Conservation (phyloP, 2,888 invertebrate species). For the Clepsis dumicolana region DNA sequence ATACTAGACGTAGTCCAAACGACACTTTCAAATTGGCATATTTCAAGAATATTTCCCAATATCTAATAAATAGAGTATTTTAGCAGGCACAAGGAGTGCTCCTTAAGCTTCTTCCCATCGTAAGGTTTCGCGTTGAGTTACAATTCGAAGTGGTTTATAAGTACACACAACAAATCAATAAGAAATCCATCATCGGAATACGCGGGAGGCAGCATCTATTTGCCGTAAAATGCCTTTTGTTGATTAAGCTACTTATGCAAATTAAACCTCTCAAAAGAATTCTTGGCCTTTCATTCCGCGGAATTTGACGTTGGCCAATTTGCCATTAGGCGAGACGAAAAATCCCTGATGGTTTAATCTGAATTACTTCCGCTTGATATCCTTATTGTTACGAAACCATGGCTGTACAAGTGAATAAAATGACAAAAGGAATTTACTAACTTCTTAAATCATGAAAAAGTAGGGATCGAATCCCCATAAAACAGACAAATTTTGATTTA, state of each 20-base stretch:
- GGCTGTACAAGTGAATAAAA: slow-evolving; percentile 15
- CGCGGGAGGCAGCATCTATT: slow-evolving; percentile 26
- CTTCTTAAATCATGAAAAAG: too few species aligned
- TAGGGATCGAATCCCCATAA: neutral
- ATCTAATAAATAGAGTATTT: too few species aligned
- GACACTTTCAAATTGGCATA: too few species aligned
- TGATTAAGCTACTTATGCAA: slow-evolving; percentile 50
- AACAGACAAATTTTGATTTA: too few species aligned
- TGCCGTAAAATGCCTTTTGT: slow-evolving; percentile 42
- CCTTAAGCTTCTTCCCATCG: too few species aligned
- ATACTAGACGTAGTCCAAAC: too few species aligned
- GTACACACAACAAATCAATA: slow-evolving; percentile 31
- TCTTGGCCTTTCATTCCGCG: slow-evolving; percentile 42
- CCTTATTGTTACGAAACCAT: slow-evolving; percentile 43
- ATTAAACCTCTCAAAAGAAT: slow-evolving; percentile 47
- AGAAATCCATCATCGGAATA: slow-evolving; percentile 28
- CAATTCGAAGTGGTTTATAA: neutral
- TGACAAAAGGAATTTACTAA: too few species aligned
- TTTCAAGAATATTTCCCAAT: too few species aligned
- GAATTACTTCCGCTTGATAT: slow-evolving; percentile 41
- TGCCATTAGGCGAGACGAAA: slow-evolving; percentile 49
- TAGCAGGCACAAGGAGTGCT: too few species aligned
- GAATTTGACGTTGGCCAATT: slow-evolving; percentile 49
- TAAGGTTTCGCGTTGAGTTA: too few species aligned
- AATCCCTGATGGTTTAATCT: slow-evolving; percentile 49